Conservation (phyloP, 2,113 vertebrate species). For the Austrofundulus limnaeus region DNA sequence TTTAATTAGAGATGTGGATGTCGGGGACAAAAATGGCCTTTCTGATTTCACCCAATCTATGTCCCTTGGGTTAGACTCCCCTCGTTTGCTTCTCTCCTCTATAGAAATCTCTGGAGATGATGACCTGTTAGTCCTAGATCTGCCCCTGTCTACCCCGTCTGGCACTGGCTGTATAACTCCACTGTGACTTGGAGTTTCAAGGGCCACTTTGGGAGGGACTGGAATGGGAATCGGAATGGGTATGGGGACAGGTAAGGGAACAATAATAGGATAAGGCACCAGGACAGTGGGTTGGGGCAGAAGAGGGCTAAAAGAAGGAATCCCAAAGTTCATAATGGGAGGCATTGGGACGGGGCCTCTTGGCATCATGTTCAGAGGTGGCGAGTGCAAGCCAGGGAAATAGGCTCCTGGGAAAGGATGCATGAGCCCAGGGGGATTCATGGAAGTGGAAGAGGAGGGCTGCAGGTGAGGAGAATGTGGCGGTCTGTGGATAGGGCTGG, state of each 20-base stretch:
- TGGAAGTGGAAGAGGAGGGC: constrained; percentile 83
- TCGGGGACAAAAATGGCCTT: constrained; percentile 78
- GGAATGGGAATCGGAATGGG: constrained; percentile 95
- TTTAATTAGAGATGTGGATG: constrained; percentile 78
- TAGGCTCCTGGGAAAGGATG: constrained; percentile 88
- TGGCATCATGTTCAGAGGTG: constrained; percentile 90
- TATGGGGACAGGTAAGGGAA: constrained; percentile 92
- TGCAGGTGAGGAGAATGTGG: constrained; percentile 91
- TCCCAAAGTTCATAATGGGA: constrained; percentile 89
- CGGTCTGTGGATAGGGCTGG: constrained; percentile 91
- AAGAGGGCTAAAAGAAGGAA: constrained; percentile 90
- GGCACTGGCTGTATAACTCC: constrained; percentile 89
- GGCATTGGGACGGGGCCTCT: constrained; percentile 90
- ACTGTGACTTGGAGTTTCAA: constrained; percentile 84
- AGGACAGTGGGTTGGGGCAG: constrained; percentile 92
- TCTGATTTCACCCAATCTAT: constrained; percentile 81
- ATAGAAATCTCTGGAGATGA: constrained; percentile 71
- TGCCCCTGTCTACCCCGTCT: constrained; percentile 76
- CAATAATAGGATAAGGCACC: constrained; percentile 94
- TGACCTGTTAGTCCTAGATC: constrained; percentile 79
- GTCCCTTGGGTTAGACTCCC: constrained; percentile 80
- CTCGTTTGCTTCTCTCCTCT: constrained; percentile 51
- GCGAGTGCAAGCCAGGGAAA: constrained; percentile 88
- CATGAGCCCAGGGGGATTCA: constrained; percentile 87
- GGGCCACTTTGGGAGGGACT: constrained; percentile 82